Evolutionary conservation across 2,797 vertebrate genomes (phyloP).

Genomic region (Pterois miles): DNA sequence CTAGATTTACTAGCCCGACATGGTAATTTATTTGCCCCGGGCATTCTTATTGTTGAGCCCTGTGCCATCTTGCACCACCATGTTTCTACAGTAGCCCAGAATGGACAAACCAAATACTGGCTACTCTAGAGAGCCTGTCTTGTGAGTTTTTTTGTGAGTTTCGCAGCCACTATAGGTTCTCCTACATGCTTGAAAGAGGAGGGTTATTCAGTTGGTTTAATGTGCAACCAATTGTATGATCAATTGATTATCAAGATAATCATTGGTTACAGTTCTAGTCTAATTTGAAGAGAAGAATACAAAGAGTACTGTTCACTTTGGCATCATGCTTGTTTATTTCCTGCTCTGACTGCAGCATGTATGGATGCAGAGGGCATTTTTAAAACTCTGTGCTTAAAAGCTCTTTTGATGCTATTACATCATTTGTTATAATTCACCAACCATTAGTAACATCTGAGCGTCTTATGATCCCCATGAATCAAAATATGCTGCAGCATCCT

Average conservation of each 20-base stretch:
- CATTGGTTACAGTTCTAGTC: not conserved
- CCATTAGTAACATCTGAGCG: constrained; percentile 44
- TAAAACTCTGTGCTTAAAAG: constrained; percentile 13
- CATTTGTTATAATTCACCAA: constrained; percentile 51
- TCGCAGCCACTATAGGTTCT: not conserved
- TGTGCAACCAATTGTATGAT: not conserved
- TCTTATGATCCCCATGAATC: constrained; percentile 48
- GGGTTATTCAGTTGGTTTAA: not conserved
- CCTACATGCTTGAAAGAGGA: not conserved
- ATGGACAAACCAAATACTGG: not conserved
- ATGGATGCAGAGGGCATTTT: constrained; percentile 17
- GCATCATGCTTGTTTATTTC: constrained; percentile 1
- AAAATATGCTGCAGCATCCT: constrained; percentile 46
- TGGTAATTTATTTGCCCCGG: no score
- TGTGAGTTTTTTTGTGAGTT: not conserved
- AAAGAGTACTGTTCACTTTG: not conserved
- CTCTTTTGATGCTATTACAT: constrained; percentile 51
- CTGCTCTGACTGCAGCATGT: constrained; percentile 20
- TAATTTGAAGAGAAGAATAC: constrained; percentile 16
- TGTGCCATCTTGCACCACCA: not conserved
- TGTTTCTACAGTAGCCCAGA: not conserved
- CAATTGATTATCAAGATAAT: not conserved
- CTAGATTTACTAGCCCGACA: no score
- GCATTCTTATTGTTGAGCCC: no score
- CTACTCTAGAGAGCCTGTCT: not conserved